These are phyloP conservation scores for Neolamprologus fasciatus DNA, from an alignment of 2,113 vertebrate species.

Conservation along the genomic window DNA sequence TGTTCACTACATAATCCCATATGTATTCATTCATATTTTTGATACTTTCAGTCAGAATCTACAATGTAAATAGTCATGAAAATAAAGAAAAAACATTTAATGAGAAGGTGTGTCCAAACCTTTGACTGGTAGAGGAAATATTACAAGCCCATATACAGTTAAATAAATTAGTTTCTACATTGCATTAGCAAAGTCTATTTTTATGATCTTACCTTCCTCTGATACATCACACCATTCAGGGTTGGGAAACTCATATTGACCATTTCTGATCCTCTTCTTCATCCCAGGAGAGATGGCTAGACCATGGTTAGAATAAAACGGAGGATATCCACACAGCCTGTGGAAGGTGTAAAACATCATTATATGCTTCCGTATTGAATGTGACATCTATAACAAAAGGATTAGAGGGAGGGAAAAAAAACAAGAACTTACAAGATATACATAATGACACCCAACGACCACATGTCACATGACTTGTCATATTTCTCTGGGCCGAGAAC, in stretches of 20 bases:
- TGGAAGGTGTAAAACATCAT: not conserved
- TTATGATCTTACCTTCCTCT: slow-evolving; percentile 82
- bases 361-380: not conserved
- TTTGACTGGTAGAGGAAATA: not conserved
- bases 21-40: not conserved
- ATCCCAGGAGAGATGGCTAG: slow-evolving; percentile 98
- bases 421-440: slow-evolving; percentile 88
- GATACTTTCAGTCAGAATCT: not conserved
- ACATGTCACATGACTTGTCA: slow-evolving; percentile 99
- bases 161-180: not conserved
- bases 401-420: not conserved
- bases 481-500: slow-evolving; percentile 97
- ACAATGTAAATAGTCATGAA: not conserved
- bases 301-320: slow-evolving; percentile 97
- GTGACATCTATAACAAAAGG: not conserved
- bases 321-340: slow-evolving; percentile 94
- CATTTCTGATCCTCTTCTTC: slow-evolving; percentile 94
- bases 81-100: not conserved
- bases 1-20: not conserved
- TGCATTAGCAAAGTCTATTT: not conserved
- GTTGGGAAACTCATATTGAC: slow-evolving; percentile 95
- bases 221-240: slow-evolving; percentile 98
- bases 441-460: slow-evolving; percentile 99
- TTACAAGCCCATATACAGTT: not conserved
- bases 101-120: not conserved